These are phyloP conservation scores for Philonicus albiceps DNA, from an alignment of 2,888 invertebrate genomes.

Conservation along the genomic window DNA sequence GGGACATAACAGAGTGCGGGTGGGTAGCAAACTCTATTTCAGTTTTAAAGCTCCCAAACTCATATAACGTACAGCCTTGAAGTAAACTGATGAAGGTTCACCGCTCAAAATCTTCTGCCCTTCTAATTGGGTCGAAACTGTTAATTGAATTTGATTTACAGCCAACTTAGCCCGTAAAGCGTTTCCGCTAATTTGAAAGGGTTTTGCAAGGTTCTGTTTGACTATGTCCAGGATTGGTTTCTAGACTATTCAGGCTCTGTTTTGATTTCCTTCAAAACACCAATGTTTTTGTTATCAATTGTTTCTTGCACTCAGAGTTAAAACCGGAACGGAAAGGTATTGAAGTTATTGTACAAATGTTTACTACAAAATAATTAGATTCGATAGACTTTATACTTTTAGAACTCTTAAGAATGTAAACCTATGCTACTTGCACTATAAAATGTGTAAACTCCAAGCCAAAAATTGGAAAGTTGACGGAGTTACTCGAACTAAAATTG, in stretches of 20 bases:
- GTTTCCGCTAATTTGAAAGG: conserved; percentile 17
- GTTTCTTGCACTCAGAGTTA: no score
- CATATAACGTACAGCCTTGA: background rate
- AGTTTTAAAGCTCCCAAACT: background rate
- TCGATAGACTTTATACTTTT: no score
- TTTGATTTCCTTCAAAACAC: background rate
- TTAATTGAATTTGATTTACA: conserved; percentile 27
- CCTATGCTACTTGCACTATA: no score
- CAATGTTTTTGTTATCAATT: background rate
- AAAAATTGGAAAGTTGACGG: no score
- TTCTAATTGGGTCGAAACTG: conserved; percentile 19
- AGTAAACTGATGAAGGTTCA: conserved; percentile 23
- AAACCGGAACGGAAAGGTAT: no score
- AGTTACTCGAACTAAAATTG: no score
- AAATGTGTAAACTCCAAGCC: no score
- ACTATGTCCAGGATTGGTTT: background rate
- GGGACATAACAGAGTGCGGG: background rate
- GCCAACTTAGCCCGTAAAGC: background rate
- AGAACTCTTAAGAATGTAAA: no score
- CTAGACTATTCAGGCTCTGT: background rate
- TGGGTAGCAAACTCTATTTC: background rate
- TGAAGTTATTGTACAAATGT: no score
- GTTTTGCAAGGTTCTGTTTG: background rate
- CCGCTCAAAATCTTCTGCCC: background rate
- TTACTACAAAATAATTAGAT: no score